These are phyloP conservation scores for Brachyptera putata DNA, from an alignment of 2,888 invertebrate genomes.

Conservation along the genomic window DNA sequence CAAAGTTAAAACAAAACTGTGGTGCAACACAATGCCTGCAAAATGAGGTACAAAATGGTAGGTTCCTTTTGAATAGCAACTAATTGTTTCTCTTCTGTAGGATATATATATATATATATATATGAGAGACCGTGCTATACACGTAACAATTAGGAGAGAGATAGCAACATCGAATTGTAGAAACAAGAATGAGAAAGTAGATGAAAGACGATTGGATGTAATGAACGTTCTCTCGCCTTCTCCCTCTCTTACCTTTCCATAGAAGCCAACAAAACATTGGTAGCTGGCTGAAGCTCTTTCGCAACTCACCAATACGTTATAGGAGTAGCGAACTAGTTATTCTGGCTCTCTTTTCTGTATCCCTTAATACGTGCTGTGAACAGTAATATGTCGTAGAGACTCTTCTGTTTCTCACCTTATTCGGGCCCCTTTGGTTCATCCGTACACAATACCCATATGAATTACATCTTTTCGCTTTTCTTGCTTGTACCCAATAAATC, in stretches of 20 bases:
- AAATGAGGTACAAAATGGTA: constrained; percentile 20
- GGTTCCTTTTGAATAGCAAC: constrained; percentile 19
- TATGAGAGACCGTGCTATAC: constrained; percentile 4
- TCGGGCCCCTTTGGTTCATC: too few relatives aligned
- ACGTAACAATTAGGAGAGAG: constrained; percentile 17
- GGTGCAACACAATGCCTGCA: constrained; percentile 8
- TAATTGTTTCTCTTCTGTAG: constrained; percentile 13
- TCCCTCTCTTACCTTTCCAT: background rate
- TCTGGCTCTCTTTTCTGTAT: background rate
- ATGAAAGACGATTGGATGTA: constrained; percentile 15
- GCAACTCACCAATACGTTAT: background rate
- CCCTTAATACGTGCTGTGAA: background rate
- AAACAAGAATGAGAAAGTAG: background rate
- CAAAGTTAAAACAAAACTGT: constrained; percentile 17
- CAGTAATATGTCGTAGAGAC: background rate
- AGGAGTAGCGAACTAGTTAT: background rate
- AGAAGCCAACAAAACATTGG: constrained; percentile 11
- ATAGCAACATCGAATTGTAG: constrained; percentile 2
- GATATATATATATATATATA: background rate
- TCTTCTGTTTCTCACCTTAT: too few relatives aligned
- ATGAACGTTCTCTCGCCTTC: too few relatives aligned
- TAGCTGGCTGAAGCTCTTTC: background rate
- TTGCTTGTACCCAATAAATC: too few relatives aligned
- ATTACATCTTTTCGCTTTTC: too few relatives aligned
- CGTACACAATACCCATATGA: too few relatives aligned